Base-by-base conservation (phyloP, 2,888 invertebrate species). In the Sipha maydis region DNA sequence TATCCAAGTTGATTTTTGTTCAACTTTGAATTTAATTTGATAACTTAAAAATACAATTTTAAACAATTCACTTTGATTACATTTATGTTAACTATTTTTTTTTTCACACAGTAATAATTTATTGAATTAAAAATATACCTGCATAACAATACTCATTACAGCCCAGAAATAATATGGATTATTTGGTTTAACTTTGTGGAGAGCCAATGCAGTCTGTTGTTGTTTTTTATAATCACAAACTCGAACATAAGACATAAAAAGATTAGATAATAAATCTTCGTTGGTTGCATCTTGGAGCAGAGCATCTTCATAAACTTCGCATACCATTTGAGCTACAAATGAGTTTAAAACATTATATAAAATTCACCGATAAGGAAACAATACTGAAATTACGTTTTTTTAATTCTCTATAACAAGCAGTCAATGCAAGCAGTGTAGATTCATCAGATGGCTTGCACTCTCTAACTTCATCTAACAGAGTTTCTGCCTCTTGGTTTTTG, bases 141-240 rank as follows among this genome's bases (percentile, higher is more conserved):
- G 99, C 93, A 99, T 94, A 38, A 99, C 95, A 90, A 98, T 95
- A 92, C 98, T 98, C 97, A 99, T 98, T 19, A 99, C 96, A 34
- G 97, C 97, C 99, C 99, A 99, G 92, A 98, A 98, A 92, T 98
- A 98, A 92, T 99, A 99, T 0, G 98, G 98, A 92, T 97, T 97
- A 92, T 98, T 98, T 4, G 97, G 96, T 91, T 96, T 96, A 89
- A 97, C 93, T 93, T 98, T 98, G 92, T 97, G 99, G 67, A 99
- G 93, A 21, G 95, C 94, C 94, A 98, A 94, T 0, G 99, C 99
- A 0, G 96, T 95, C 90, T 96, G 94, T 91, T 98, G 97, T 92
- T 99, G 99, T 17, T 96, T 94, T 91, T 96, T 96, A 91, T 96
- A 97, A 92, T 99, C 96, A 1, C 95, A 95, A 3, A 98, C 93